Percentiles rank a stretch among this genome's conserved stretches.
Evolutionary conservation across 2,113 vertebrate species (phyloP).

Genomic region (Eidolon helvum): DNA sequence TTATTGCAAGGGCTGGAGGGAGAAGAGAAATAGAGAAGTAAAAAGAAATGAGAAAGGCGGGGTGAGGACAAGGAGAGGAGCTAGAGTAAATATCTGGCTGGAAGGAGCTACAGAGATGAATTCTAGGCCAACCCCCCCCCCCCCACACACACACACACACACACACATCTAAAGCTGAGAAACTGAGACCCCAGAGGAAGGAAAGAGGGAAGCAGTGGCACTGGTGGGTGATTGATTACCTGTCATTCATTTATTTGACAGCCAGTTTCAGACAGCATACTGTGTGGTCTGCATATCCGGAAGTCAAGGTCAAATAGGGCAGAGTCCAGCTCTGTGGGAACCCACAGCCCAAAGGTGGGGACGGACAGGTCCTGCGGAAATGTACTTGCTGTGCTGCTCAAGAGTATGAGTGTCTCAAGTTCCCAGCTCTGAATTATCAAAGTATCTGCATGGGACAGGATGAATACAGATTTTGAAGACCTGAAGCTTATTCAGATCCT

Average conservation of each 20-base stretch:
- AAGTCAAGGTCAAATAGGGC: not conserved
- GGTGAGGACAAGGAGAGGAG: not conserved
- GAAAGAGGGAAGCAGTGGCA: not conserved
- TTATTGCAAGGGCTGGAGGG: not conserved
- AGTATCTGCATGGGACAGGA: not conserved
- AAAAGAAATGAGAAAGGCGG: not conserved
- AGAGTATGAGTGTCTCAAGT: not conserved
- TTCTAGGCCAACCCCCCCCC: too few species aligned
- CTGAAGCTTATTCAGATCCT: not conserved
- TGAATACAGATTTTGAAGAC: not conserved
- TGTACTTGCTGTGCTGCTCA: not conserved
- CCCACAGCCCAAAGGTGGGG: too few species aligned
- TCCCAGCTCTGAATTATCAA: not conserved
- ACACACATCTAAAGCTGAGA: not conserved
- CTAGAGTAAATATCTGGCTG: not conserved
- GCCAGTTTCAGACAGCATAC: not conserved
- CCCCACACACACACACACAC: too few species aligned
- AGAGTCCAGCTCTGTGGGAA: not conserved
- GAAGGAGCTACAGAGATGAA: not conserved
- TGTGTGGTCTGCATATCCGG: rapidly evolving
- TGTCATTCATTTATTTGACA: not conserved
- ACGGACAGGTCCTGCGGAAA: not conserved
- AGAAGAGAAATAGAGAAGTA: not conserved
- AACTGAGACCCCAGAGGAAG: not conserved
- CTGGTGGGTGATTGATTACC: rapidly evolving